A percentile compares a stretch with the other conserved stretches of the same genome.
phyloP scores from a whole-genome alignment of 1,140 invertebrate genomes.

The Hycleus phaleratus region DNA sequence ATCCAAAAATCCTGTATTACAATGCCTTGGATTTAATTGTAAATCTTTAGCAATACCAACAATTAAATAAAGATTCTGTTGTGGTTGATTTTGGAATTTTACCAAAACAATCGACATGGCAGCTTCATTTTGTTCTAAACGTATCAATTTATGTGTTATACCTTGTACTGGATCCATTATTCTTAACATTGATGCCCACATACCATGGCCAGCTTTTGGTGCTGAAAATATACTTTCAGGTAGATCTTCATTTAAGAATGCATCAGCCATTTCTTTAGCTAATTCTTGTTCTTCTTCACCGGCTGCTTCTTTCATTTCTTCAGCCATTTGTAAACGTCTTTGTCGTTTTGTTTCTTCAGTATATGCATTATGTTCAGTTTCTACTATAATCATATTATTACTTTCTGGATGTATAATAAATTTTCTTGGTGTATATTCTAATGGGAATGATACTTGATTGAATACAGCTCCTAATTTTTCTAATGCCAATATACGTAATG shows the following conservation, averaged over 20 bases:
- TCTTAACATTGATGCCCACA: constrained; percentile 94
- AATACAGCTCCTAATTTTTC: constrained; percentile 98
- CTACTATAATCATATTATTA: constrained; percentile 87
- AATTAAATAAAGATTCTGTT: constrained; percentile 67
- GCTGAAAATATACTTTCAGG: constrained; percentile 91
- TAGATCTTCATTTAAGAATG: constrained; percentile 89
- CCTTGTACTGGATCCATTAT: constrained; percentile 83
- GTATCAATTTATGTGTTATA: constrained; percentile 69
- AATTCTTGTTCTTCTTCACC: constrained; percentile 90
- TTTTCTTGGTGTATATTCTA: constrained; percentile 94
- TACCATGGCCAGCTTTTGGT: constrained; percentile 89
- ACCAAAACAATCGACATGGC: constrained; percentile 73
- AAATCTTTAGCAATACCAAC: constrained; percentile 89
- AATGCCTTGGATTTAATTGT: constrained; percentile 77
- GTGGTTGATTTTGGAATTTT: constrained; percentile 46
- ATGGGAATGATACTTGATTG: constrained; percentile 80
- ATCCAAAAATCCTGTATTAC: constrained; percentile 74
- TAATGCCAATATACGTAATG: constrained; percentile 91
- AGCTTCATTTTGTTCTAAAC: constrained; percentile 94
- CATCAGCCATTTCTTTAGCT: constrained; percentile 94
- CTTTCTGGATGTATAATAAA: constrained; percentile 91
- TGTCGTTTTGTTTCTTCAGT: constrained; percentile 95
- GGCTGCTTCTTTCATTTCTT: constrained; percentile 96
- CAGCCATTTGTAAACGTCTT: constrained; percentile 71
- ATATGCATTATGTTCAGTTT: constrained; percentile 98